phyloP scores from a whole-genome alignment of 2,888 invertebrate genomes.

The Macrosiphum euphorbiae region DNA sequence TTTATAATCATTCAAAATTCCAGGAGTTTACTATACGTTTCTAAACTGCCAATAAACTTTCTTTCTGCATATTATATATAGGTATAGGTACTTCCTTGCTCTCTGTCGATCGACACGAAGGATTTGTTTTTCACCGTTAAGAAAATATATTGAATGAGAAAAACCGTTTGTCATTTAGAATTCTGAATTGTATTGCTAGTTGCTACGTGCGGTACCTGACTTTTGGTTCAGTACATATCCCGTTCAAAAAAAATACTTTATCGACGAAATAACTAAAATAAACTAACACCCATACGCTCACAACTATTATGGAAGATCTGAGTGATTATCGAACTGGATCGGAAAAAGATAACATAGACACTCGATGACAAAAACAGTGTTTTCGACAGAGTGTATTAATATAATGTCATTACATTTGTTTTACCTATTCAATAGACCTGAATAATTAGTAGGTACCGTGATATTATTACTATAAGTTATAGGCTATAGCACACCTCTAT shows the following conservation, averaged over 20 bases:
- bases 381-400: background rate
- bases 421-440: background rate
- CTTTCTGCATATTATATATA: background rate
- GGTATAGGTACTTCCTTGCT: background rate
- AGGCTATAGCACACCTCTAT: background rate
- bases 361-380: background rate
- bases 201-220: background rate
- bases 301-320: background rate
- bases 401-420: background rate
- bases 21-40: background rate
- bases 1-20: background rate
- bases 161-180: background rate
- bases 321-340: background rate
- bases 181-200: background rate
- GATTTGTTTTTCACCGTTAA: background rate
- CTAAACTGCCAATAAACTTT: constrained; percentile 8
- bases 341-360: background rate
- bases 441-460: too few relatives aligned
- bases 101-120: background rate
- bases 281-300: too few relatives aligned
- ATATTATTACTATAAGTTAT: background rate
- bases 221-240: background rate
- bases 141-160: background rate
- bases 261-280: background rate
- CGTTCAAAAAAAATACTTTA: background rate